Evolutionary conservation across 2,888 invertebrate species (phyloP), one percentile per base, ranked within the genome.

Genomic region (Cosmorhoe ocellata): DNA sequence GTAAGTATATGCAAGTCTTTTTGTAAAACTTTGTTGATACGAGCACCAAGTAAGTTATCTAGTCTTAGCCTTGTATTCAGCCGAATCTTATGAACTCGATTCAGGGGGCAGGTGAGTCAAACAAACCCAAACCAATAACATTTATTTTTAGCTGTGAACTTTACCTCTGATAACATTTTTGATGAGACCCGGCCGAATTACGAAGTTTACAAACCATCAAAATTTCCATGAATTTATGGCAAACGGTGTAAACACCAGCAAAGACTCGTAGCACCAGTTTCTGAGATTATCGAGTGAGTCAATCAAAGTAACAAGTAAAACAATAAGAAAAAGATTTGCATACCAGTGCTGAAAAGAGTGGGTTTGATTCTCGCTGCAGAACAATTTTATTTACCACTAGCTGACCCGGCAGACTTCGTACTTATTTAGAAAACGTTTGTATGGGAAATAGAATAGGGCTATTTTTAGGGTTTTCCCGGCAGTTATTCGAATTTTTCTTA

Each of bases 121-220:
- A 39, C 24, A 44, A 44, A 24, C 37, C 3, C 28, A 7, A 40
- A 40, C 28, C 37, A 32, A 39, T 27, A 30, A 47, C 39, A 36
- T 33, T 45, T 48, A 45, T 27, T 42, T 42, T 32, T 40, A 39
- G 44, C 44, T 12, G n/a, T 30, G 31, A 56, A 49, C 45, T 58
- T 53, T 56, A 40, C 39, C 37, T 51, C 34, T 40, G 43, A 58
- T 53, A 58, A 51, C 37, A 53, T 53, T 56, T 53, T 51, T 51
- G 52, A 59, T 54, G 46, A 54, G 43, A 53, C 33, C 37, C 45
- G 36, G 22, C 48, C 13, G 37, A 43, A 31, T 45, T 52, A 37
- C 48, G 40, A 59, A 57, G 50, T 59, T 57, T 52, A 49, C 52
- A 46, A 52, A 51, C 59, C 57, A 59, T 59, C 55, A 53, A 56